phyloP scores from a whole-genome alignment of 2,113 vertebrate genomes.

The Pyxicephalus adspersus region DNA sequence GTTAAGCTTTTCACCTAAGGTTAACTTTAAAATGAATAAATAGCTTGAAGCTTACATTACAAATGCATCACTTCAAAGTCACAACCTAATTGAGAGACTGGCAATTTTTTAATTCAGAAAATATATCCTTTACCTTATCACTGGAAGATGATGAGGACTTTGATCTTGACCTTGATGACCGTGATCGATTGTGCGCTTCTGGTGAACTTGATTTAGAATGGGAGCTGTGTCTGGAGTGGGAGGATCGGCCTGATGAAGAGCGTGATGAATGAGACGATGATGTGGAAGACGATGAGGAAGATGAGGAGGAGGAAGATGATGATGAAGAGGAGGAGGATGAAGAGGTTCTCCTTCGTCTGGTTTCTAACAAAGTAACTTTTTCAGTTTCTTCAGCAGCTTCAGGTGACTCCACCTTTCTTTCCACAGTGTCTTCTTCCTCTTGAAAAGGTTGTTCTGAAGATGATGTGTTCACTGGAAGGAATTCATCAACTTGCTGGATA shows the following conservation, averaged over 20 bases:
- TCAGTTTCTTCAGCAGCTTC: neutral
- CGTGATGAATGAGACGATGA: constrained; percentile 67
- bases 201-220: constrained; percentile 58
- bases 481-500: neutral
- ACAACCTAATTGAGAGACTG: too few species aligned
- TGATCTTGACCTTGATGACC: constrained; percentile 63
- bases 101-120: too few species aligned
- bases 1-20: too few species aligned
- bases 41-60: too few species aligned
- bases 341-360: constrained; percentile 59
- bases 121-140: constrained; percentile 56
- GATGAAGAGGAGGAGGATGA: constrained; percentile 61
- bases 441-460: constrained; percentile 14
- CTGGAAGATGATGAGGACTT: constrained; percentile 66
- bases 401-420: neutral
- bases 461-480: neutral
- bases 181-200: constrained; percentile 59
- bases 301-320: constrained; percentile 55
- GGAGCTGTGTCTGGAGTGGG: constrained; percentile 60
- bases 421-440: neutral
- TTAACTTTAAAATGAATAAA: too few species aligned
- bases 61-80: too few species aligned
- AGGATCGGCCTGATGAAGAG: constrained; percentile 64
- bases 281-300: constrained; percentile 36
- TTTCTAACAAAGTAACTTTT: constrained; percentile 44